Conservation (phyloP, 2,113 vertebrate genomes). For the Psittacara wagleri region DNA sequence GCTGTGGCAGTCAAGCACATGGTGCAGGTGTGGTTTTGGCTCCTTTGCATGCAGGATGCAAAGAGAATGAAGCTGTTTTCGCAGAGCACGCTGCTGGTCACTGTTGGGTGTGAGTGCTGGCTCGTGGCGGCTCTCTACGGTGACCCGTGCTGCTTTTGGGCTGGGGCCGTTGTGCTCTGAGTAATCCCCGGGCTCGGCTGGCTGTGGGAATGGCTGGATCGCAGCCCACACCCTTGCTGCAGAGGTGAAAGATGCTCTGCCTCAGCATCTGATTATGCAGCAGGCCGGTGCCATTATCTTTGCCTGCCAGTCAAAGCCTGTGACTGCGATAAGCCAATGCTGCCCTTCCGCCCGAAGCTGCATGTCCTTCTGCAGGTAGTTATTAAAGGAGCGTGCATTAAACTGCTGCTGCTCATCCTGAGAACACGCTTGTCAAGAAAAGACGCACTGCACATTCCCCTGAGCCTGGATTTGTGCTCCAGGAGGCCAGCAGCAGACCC, state of each 20-base stretch:
- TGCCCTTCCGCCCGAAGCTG: neutral
- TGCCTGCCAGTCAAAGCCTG: neutral
- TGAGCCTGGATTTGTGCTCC: neutral
- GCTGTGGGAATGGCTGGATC: neutral
- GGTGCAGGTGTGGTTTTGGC: neutral
- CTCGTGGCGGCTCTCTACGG: rapidly evolving
- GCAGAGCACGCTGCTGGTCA: neutral
- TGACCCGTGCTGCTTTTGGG: rapidly evolving
- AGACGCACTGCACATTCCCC: neutral
- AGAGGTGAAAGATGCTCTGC: neutral
- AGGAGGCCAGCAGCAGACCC: neutral
- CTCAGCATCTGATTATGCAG: neutral
- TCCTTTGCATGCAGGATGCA: neutral
- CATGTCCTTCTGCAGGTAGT: neutral
- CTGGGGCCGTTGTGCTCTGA: neutral
- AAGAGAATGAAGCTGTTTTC: neutral
- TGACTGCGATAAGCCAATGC: rapidly evolving
- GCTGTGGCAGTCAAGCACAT: neutral
- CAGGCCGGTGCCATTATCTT: rapidly evolving
- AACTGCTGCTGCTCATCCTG: neutral
- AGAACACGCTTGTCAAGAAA: neutral
- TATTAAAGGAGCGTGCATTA: rapidly evolving
- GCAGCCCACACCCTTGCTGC: neutral
- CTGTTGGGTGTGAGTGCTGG: rapidly evolving
- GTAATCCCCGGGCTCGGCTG: neutral